Evolutionary conservation across 2,888 invertebrate genomes (phyloP), one percentile per base, ranked within the genome.

Genomic region (Habrosyne pyritoides): DNA sequence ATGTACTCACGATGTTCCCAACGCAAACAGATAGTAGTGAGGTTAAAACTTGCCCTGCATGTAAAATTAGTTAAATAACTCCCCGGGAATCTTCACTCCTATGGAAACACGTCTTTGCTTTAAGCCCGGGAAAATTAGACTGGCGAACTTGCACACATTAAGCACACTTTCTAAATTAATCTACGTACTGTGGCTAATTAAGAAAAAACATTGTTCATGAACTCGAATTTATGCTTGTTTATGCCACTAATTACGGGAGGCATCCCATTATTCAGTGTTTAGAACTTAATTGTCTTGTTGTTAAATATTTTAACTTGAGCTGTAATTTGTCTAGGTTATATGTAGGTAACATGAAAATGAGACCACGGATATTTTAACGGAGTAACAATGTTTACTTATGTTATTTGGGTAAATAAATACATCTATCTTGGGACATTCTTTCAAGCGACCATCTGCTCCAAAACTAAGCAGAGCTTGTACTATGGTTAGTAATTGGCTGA

Each of bases 21-120:
- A 83, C 69, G 77, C 84, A 87, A 87, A 84, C 83, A 86, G 72
- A 86, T 80, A 83, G 79, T 77, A 80, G 78, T 73, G 78, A 77
- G 82, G 84, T 86, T 86, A 83, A 86, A 89, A 89, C 86, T 87
- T 86, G 77, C 77, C 79, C 81, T 82, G 83, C 85, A 84, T 87
- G 84, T 87, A 84, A 87, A 89, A 87, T 89, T 87, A 84, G 86
- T 87, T 85, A 84, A 87, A 88, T 85, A 88, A 83, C 86, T 85
- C 83, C 81, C 77, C 59, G 67, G 74, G 78, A 84, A 83, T 83
- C 83, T 85, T 83, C 79, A 70, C 77, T 75, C 71, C 65, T 69
- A 70, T 81, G 86, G 74, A 79, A 84, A 89, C 90, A 89, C 79
- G 89, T 87, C 86, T 89, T 90, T 89, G 89, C 90, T 89, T 74